Base-by-base conservation (phyloP, 2,113 vertebrate species). In the Calyptommatus sinebrachiatus region DNA sequence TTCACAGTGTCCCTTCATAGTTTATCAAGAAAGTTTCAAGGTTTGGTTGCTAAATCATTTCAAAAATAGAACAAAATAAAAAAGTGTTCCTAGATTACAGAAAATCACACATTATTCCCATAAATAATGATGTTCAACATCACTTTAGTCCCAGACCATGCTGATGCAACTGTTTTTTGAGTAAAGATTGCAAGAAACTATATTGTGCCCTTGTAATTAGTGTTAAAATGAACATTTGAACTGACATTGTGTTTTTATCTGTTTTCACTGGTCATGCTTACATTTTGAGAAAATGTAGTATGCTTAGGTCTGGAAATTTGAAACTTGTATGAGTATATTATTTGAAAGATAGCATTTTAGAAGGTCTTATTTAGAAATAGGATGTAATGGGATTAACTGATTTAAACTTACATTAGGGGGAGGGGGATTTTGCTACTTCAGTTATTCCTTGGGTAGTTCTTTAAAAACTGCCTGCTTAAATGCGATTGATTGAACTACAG, bases 21-120 rank as follows among this genome's bases (percentile, higher is more conserved):
- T 71, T 18, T 21, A 79, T 48, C 61, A 71, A 62, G 28, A 24
- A 65, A 67, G 78, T 77, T 1, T 71, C 31, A 74, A 78, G 1
- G 74, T 77, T 22, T 77, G 70, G 82, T 72, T 81, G 76, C 31
- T 45, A 73, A 48, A 62, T 61, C 63, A 61, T 69, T 81, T 90
- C 12, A 50, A 71, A 61, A 41, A 41, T 46, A 76, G 45, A 16
- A 71, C 10, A 50, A 71, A 61, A 41, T 26, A 63, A 76, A 62
- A 16, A 71, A 63, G 16, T 14, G 83, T 41, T 73, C 8, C 28
- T 80, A 16, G 4, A 45, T 66, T 8, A 74, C 2, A 61, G 57
- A 83, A 77, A 45, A 63, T 28, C 61, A 77, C 60, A 41, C 63
- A 28, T 77, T 66, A 31, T 76, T 71, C 28, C 46, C 12, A 82